phyloP scores from a whole-genome alignment of 2,888 invertebrate species.

The Cremastinae sp. region DNA sequence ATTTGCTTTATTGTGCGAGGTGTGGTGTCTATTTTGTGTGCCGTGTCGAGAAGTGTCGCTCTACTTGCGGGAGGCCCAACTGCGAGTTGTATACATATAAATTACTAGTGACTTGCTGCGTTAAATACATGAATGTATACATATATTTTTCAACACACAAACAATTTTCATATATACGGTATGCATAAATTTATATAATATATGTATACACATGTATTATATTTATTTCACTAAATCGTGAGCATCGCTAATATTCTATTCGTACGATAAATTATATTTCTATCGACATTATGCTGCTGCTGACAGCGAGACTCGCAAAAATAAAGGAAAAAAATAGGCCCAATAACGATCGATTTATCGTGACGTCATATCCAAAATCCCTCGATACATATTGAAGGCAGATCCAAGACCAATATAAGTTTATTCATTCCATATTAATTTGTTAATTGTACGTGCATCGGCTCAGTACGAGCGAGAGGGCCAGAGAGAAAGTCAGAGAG shows the following conservation, averaged over 20 bases:
- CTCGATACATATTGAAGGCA: constrained; percentile 52
- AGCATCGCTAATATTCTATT: constrained; percentile 48
- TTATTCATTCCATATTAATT: no score
- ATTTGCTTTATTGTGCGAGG: constrained; percentile 72
- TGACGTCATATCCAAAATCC: constrained; percentile 56
- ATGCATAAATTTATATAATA: no score
- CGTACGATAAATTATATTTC: constrained; percentile 41
- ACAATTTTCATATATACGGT: no score
- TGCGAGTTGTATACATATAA: constrained; percentile 62
- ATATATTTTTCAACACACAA: no score
- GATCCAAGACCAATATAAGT: constrained; percentile 39
- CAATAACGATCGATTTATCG: constrained; percentile 52
- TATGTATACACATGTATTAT: neutral
- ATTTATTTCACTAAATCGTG: constrained; percentile 49
- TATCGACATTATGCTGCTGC: constrained; percentile 56
- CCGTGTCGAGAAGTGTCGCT: constrained; percentile 74
- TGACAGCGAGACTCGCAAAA: constrained; percentile 55
- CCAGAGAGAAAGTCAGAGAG: neutral
- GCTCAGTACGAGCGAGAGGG: no score
- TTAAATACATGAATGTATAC: constrained; percentile 21
- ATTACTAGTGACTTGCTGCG: constrained; percentile 56
- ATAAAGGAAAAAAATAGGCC: constrained; percentile 46
- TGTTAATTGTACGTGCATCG: constrained; percentile 1
- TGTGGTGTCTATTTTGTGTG: constrained; percentile 79
- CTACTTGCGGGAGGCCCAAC: constrained; percentile 74